These are phyloP conservation scores for Saturnia pavonia DNA, from an alignment of 2,888 invertebrate genomes.

Conservation along the genomic window DNA sequence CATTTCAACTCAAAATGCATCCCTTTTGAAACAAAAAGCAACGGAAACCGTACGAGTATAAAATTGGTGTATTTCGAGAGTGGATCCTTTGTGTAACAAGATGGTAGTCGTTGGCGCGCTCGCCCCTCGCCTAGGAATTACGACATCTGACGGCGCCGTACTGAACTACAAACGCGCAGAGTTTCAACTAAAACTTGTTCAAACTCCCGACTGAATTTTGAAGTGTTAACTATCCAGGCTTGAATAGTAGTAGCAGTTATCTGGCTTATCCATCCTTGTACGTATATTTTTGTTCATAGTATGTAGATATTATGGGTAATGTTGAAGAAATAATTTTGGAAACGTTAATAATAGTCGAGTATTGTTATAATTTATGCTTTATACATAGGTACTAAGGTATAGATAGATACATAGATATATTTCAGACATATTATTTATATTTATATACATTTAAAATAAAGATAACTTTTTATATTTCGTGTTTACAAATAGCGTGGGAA, in stretches of 20 bases:
- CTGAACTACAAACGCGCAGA: slow-evolving; percentile 42
- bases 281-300: slow-evolving; percentile 3
- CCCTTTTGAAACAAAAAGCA: slow-evolving; percentile 4
- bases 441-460: too few species aligned
- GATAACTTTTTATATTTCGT: too few species aligned
- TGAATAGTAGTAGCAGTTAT: slow-evolving; percentile 31
- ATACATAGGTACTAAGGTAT: not conserved
- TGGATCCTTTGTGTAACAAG: slow-evolving; percentile 22
- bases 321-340: not conserved
- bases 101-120: slow-evolving; percentile 15
- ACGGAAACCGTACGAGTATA: slow-evolving; percentile 17
- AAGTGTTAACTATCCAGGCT: slow-evolving; percentile 46
- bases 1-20: not conserved
- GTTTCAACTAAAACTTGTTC: slow-evolving; percentile 45
- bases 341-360: not conserved
- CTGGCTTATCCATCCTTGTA: slow-evolving; percentile 12
- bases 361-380: not conserved
- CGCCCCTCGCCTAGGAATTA: slow-evolving; percentile 33
- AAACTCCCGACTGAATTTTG: slow-evolving; percentile 46
- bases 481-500: too few species aligned
- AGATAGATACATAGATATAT: not conserved
- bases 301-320: not conserved
- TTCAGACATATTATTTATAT: too few species aligned
- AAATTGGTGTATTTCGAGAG: slow-evolving; percentile 16
- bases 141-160: slow-evolving; percentile 39